Conservation (phyloP, 2,113 vertebrate genomes). For the Clarias magur region DNA sequence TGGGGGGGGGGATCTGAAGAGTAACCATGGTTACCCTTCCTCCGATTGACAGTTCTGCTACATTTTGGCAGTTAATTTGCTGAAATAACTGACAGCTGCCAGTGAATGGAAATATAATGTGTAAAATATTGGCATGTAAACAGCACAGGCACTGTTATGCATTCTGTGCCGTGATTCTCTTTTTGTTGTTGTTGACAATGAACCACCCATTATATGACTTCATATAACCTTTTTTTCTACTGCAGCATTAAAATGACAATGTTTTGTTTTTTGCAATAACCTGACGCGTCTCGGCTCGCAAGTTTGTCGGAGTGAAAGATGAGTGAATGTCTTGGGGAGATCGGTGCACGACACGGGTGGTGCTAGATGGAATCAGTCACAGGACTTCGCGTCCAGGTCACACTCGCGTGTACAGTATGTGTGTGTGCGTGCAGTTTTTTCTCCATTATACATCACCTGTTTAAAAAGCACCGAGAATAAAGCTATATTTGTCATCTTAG, state of each 20-base stretch:
- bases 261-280: constrained; percentile 89
- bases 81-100: constrained; percentile 99
- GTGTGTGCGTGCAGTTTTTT: not conserved
- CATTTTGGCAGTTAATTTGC: constrained; percentile 97
- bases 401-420: not conserved
- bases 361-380: not conserved
- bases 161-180: constrained; percentile 87
- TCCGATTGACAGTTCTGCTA: constrained; percentile 91
- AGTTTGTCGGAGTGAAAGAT: constrained; percentile 71
- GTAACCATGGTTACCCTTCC: constrained; percentile 96
- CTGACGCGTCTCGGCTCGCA: constrained; percentile 81
- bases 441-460: not conserved
- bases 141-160: constrained; percentile 93
- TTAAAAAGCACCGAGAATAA: not conserved
- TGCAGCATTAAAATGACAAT: constrained; percentile 94
- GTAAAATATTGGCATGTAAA: constrained; percentile 99
- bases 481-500: not conserved
- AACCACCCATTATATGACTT: constrained; percentile 97
- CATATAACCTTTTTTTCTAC: constrained; percentile 99
- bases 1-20: constrained; percentile 83
- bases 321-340: constrained; percentile 85
- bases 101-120: constrained; percentile 89
- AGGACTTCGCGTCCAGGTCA: not conserved
- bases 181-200: constrained; percentile 92
- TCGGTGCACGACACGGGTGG: constrained; percentile 73